Evolutionary conservation across 1,140 invertebrate genomes (phyloP).

Genomic region (Drosophila melanica): DNA sequence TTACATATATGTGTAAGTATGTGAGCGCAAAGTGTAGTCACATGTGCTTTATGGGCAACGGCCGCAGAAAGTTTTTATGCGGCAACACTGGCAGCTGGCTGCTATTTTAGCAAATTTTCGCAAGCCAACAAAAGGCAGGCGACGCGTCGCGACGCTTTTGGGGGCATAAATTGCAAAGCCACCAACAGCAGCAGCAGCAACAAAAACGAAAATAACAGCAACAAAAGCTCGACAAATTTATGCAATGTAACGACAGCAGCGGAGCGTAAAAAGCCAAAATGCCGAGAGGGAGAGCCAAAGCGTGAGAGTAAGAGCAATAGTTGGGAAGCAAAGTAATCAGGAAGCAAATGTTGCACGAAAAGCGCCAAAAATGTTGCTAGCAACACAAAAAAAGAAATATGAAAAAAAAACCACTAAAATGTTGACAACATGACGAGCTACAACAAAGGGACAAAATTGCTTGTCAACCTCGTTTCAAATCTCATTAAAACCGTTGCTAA

Average conservation of each 20-base stretch:
- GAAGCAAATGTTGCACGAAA: conserved; percentile 72
- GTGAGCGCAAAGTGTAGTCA: conserved; percentile 45
- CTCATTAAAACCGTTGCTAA: conserved; percentile 65
- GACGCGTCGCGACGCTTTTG: conserved; percentile 66
- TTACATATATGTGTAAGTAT: conserved; percentile 9
- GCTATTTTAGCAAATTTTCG: conserved; percentile 81
- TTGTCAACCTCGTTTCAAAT: conserved; percentile 61
- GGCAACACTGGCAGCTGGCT: conserved; percentile 42
- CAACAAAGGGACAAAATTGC: conserved; percentile 44
- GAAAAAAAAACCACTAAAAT: conserved; percentile 13
- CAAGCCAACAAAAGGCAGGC: conserved; percentile 64
- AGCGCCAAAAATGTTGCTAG: conserved; percentile 66
- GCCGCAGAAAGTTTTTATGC: conserved; percentile 59
- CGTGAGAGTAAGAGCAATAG: neutral
- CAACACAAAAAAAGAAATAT: conserved; percentile 16
- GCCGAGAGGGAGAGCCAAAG: neutral
- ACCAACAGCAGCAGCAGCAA: conserved; percentile 33
- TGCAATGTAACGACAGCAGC: conserved; percentile 51
- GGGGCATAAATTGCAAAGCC: conserved; percentile 74
- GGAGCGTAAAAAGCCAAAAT: conserved; percentile 34
- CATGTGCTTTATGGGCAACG: conserved; percentile 74
- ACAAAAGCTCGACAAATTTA: conserved; percentile 74
- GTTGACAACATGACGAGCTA: conserved; percentile 33
- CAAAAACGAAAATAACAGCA: conserved; percentile 31
- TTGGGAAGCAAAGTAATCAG: conserved; percentile 15